Evolutionary conservation across 2,888 invertebrate species (phyloP), one percentile per base, ranked within the genome.

Genomic region (Athalia cordata): DNA sequence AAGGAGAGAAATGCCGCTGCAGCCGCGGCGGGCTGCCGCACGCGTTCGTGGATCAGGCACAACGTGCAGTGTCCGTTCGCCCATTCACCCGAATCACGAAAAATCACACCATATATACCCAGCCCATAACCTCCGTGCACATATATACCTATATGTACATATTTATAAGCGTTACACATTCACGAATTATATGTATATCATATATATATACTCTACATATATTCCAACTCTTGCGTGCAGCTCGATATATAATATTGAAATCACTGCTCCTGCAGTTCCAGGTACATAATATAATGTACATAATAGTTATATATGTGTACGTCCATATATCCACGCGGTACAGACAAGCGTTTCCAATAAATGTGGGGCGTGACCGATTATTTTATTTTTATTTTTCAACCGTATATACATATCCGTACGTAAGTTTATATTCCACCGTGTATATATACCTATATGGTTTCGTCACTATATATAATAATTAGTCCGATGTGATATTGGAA

Each of bases 21-120:
- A 4, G 55, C 55, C 9, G n/a, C n/a, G n/a, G n/a, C n/a, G n/a
- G n/a, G n/a, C n/a, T n/a, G n/a, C n/a, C n/a, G 43, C 52, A 13
- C 15, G 62, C 15, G 29, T 13, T 5, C 72, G 57, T 59, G 11
- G 47, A 72, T 72, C 72, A 29, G 50, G 43, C 45, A 49, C n/a
- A 57, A 75, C 75, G 75, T 62, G 29, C 29, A 29, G 75, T 75
- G 75, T 75, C 75, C 75, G 62, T 82, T 80, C 86, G 88, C 80
- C 84, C 89, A 86, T 88, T 89, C 89, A 89, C 88, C 89, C 89
- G 89, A 87, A 89, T 85, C 88, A 87, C 85, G 86, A 89, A 89
- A 89, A 89, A 89, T 88, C 80, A 55, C 76, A 13, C 11, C 62
- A n/a, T 62, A 62, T 29, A 13, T 45, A 57, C 59, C 29, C 29